These are phyloP conservation scores for Acheta domesticus DNA, from an alignment of 2,888 invertebrate species.

Conservation along the genomic window DNA sequence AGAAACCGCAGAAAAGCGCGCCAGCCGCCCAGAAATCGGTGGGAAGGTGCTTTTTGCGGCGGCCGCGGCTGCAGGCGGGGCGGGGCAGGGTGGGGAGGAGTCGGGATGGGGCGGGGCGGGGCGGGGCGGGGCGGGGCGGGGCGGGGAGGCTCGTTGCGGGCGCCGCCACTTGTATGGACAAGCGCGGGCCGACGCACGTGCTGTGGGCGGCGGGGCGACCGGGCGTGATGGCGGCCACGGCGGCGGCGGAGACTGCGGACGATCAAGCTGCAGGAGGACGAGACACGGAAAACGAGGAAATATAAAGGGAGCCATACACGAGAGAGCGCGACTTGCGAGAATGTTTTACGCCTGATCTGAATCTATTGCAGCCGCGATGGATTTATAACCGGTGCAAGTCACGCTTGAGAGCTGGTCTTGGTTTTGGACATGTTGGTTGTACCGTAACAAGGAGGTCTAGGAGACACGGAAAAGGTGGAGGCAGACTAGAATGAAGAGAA, in stretches of 20 bases:
- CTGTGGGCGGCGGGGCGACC: neutral
- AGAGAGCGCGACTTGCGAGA: too few relatives aligned
- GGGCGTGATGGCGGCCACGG: neutral
- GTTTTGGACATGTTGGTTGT: too few relatives aligned
- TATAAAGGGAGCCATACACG: too few relatives aligned
- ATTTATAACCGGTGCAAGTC: too few relatives aligned
- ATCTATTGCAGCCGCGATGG: too few relatives aligned
- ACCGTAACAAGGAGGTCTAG: too few relatives aligned
- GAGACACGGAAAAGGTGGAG: too few relatives aligned
- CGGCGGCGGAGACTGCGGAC: neutral
- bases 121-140: neutral
- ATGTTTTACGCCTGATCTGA: too few relatives aligned
- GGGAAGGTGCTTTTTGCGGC: neutral
- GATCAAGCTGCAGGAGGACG: neutral
- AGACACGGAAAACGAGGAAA: too few relatives aligned
- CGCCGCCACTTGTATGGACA: neutral
- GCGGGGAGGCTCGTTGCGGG: neutral
- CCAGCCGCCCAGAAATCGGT: constrained; percentile 2
- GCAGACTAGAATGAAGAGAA: too few relatives aligned
- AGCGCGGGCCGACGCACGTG: neutral
- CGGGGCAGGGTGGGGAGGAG: too few relatives aligned
- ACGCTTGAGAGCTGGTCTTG: too few relatives aligned
- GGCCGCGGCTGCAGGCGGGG: neutral
- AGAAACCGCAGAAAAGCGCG: constrained; percentile 3
- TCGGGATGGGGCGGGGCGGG: neutral